Base-by-base conservation (phyloP, 2,113 vertebrate genomes). In the Craseonycteris thonglongyai region DNA sequence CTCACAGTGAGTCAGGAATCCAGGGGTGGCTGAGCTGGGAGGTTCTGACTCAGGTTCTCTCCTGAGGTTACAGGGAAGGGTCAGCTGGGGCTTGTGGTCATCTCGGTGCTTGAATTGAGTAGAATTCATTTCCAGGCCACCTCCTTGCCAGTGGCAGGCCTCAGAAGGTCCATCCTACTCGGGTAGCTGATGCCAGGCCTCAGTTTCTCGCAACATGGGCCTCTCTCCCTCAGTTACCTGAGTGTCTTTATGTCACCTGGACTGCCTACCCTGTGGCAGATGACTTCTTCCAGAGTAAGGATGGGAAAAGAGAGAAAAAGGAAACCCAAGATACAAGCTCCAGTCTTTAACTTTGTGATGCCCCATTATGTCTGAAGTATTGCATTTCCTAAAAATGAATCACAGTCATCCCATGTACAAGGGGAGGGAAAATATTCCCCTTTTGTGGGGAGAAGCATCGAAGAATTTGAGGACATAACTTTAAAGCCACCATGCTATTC, bases 111-210 rank as follows among this genome's bases (percentile, higher is more conserved):
- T 51, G 13, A 71, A 22, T 7, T 47, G 24, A 11, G n/a, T 1
- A 58, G 30, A 28, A 71, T 28, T 54, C 22, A n/a, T 28, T 47
- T 40, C 15, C 40, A 66, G 26, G 51, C 3, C 33, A 59, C 22
- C 35, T 78, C 56, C 12, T 30, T 33, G 45, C 24, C 38, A 15
- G 30, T 15, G n/a, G 49, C 16, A 69, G 35, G 51, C 2, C 18
- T 7, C 19, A 24, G 59, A 47, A 22, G 33, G 38, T 4, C 19
- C 38, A 28, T 82, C 10, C 19, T 68, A 33, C 15, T 42, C 28
- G 1, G 0, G 7, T 15, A 0, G 9, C 15, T 26, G 22, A 24
- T 42, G 22, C 19, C 2, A 22, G 13, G 16, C 45, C 15, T 56
- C 13, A 2, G 15, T 28, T 79, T 40, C 56, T 79, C 12, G 9